phyloP scores from a whole-genome alignment of 1,140 invertebrate species.

The Camponotus floridanus region DNA sequence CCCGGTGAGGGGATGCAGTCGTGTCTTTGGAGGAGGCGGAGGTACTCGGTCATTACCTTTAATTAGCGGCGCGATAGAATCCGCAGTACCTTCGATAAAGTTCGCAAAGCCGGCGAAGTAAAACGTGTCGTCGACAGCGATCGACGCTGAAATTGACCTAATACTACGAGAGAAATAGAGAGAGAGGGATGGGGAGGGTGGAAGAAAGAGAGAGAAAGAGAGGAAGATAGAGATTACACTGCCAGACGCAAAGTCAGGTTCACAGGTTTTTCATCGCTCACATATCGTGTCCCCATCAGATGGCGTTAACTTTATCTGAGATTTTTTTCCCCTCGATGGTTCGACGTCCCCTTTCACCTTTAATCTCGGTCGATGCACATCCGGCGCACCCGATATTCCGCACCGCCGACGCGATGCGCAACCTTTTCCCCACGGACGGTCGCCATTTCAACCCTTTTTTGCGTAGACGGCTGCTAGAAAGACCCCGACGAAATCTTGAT shows the following conservation, averaged over 20 bases:
- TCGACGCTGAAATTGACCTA: conserved; percentile 33
- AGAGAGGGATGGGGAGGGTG: not conserved
- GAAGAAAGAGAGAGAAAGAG: not conserved
- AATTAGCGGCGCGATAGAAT: conserved; percentile 64
- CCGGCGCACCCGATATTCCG: conserved; percentile 57
- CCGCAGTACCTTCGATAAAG: conserved; percentile 40
- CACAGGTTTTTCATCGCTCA: conserved; percentile 58
- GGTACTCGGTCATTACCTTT: conserved; percentile 35
- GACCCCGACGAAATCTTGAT: conserved; percentile 56
- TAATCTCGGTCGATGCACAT: conserved; percentile 63
- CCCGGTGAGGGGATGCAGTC: conserved; percentile 3
- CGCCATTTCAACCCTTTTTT: conserved; percentile 58
- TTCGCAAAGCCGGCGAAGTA: conserved; percentile 45
- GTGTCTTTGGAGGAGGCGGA: not conserved
- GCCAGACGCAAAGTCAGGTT: conserved; percentile 55
- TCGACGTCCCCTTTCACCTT: conserved; percentile 60
- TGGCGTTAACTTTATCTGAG: conserved; percentile 61
- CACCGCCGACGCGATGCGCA: conserved; percentile 50
- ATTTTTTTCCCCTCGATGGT: conserved; percentile 43
- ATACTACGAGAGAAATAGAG: not conserved
- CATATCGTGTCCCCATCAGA: conserved; percentile 48
- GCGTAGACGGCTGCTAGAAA: conserved; percentile 51
- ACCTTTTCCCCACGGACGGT: conserved; percentile 58
- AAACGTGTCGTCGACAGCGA: conserved; percentile 45
- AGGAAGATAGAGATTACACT: conserved; percentile 8